Evolutionary conservation across 2,888 invertebrate genomes (phyloP), one percentile per base, ranked within the genome.

Genomic region (Xanthia icteritia): DNA sequence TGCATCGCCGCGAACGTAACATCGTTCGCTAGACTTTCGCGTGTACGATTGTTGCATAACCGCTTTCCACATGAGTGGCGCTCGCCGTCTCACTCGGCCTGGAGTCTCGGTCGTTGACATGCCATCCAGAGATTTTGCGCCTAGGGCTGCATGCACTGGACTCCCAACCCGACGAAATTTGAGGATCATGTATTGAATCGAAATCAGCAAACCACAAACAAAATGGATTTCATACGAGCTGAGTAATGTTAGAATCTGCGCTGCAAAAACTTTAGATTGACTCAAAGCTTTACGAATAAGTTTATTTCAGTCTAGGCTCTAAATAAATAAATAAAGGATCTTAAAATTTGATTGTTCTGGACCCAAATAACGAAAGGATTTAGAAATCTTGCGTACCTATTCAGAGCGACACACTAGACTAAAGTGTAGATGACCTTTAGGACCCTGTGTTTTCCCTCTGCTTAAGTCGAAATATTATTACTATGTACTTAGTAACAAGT

Each of bases 21-120:
- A 89, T 90, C 88, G 89, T 85, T 89, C 85, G 90, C 90, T 92
- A 93, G 92, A 94, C 95, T 95, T 95, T 95, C 96, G 94, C 95
- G 94, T 93, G 92, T 91, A 90, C 92, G 90, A 90, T 91, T 92
- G 94, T 96, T 96, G 94, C 96, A 95, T 96, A 96, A 96, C 95
- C 94, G 95, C 96, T 96, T 96, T 95, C 95, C 95, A 95, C 95
- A 92, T 90, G 95, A 95, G 94, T 92, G 94, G 89, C 89, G 93
- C 92, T 90, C 91, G 92, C 91, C 90, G 89, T 94, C 94, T 92
- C 94, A 88, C 93, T 93, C 93, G 91, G 94, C 93, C 93, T 93
- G 94, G 93, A 93, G 90, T 92, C 90, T 91, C 94, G 96, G 96
- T 95, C 96, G 92, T 93, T 94, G 95, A 96, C 96, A 91, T 89